These are phyloP conservation scores for Mus caroli DNA, from an alignment of 2,797 vertebrate species.

Conservation along the genomic window DNA sequence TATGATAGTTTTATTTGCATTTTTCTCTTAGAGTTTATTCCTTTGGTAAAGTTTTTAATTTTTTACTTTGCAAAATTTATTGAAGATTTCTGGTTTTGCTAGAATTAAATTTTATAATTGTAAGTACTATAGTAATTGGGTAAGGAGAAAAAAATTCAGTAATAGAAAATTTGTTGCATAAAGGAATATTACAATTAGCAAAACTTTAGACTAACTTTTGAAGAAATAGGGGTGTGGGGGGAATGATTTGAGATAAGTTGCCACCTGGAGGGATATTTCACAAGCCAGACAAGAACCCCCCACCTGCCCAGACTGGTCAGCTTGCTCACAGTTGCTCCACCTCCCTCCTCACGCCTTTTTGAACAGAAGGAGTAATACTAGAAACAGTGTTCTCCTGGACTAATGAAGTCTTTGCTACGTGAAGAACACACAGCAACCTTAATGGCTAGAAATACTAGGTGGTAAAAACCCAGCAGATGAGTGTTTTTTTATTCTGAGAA, in stretches of 20 bases:
- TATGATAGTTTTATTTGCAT: conserved; percentile 94
- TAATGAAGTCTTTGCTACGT: not conserved
- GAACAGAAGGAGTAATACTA: not conserved
- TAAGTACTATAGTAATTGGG: conserved; percentile 93
- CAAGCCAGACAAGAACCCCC: not conserved
- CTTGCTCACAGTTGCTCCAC: not conserved
- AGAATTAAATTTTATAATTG: conserved; percentile 93
- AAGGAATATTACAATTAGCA: conserved; percentile 83
- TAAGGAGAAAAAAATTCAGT: conserved; percentile 90
- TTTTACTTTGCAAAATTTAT: conserved; percentile 88
- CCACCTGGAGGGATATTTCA: conserved; percentile 46
- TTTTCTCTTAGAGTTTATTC: conserved; percentile 92
- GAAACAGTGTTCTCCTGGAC: not conserved
- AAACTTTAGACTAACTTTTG: conserved; percentile 86
- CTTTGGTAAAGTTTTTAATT: conserved; percentile 95
- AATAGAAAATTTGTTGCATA: conserved; percentile 91
- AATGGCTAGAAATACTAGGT: conserved; percentile 19
- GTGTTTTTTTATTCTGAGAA: conserved; percentile 36
- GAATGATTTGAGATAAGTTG: conserved; percentile 39
- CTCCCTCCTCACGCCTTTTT: not conserved
- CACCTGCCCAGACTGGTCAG: not conserved
- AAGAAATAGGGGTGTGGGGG: conserved; percentile 58
- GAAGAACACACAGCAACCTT: conserved; percentile 11
- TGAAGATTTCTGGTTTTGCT: conserved; percentile 89
- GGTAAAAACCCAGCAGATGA: conserved; percentile 52